These are phyloP conservation scores for Cyrtorhinus lividipennis DNA, from an alignment of 1,140 invertebrate species.

Conservation along the genomic window DNA sequence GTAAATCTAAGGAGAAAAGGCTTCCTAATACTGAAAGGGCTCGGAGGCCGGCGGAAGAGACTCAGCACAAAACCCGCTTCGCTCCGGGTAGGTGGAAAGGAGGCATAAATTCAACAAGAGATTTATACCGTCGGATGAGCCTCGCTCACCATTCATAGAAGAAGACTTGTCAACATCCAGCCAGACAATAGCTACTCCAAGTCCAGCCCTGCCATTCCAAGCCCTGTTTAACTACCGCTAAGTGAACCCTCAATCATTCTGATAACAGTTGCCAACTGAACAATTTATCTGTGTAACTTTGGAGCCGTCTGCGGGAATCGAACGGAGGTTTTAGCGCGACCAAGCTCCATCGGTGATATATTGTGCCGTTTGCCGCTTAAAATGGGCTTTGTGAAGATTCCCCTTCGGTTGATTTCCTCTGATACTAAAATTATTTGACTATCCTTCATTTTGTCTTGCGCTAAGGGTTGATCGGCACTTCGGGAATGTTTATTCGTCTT, in stretches of 20 bases:
- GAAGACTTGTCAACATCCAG: slow-evolving; percentile 4
- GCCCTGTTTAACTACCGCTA: slow-evolving; percentile 4
- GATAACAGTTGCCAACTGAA: slow-evolving; percentile 2
- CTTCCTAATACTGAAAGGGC: neutral
- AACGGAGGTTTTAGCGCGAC: neutral
- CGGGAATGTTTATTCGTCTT: too few relatives aligned
- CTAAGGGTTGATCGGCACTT: too few relatives aligned
- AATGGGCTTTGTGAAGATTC: neutral
- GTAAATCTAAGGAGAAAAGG: neutral
- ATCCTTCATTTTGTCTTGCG: too few relatives aligned
- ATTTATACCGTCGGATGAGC: neutral
- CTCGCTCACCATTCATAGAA: slow-evolving; percentile 5
- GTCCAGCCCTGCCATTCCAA: neutral
- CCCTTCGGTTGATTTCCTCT: too few relatives aligned
- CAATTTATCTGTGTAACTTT: slow-evolving; percentile 7
- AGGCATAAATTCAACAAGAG: neutral
- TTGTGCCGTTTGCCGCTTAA: neutral
- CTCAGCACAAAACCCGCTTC: neutral
- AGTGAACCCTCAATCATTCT: slow-evolving; percentile 9
- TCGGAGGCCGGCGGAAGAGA: neutral
- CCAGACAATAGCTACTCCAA: neutral
- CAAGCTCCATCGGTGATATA: neutral
- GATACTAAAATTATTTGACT: too few relatives aligned
- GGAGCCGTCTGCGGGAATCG: neutral
- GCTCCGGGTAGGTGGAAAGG: neutral